These are phyloP conservation scores for Choristoneura rosaceana DNA, from an alignment of 2,888 invertebrate species.

Conservation along the genomic window DNA sequence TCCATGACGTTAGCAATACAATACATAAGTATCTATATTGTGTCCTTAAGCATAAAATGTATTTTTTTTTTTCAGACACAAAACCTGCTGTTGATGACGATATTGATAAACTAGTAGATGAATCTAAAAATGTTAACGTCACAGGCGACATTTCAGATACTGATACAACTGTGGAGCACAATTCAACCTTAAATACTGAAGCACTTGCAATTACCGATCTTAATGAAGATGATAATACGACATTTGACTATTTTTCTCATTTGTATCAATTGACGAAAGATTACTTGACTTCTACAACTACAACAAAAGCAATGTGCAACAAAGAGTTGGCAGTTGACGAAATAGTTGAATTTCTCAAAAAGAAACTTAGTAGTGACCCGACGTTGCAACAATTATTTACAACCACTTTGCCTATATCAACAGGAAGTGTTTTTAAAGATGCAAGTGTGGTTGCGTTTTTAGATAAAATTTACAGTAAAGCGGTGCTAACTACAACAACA, in stretches of 20 bases:
- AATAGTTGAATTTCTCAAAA: conserved; percentile 71
- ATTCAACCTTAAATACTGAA: conserved; percentile 2
- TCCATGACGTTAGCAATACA: not conserved
- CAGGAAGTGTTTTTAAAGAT: conserved; percentile 62
- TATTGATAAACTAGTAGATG: not conserved
- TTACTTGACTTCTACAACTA: conserved; percentile 48
- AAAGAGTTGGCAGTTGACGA: conserved; percentile 67
- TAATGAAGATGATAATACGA: conserved; percentile 50
- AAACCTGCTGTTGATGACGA: conserved; percentile 4
- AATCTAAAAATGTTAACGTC: not conserved
- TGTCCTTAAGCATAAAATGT: not conserved
- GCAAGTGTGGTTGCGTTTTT: conserved; percentile 70
- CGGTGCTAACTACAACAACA: conserved; percentile 57
- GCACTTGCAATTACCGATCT: not conserved
- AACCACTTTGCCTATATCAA: conserved; percentile 52
- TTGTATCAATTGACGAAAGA: conserved; percentile 59
- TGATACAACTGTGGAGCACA: not conserved
- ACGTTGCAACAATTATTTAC: conserved; percentile 66
- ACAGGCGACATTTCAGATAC: not conserved
- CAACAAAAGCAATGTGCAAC: conserved; percentile 60
- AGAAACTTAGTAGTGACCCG: conserved; percentile 69
- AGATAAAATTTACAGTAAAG: conserved; percentile 70
- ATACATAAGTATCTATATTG: not conserved
- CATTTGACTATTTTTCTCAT: conserved; percentile 69
- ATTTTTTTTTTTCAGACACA: conserved; percentile 1